Evolutionary conservation across 2,888 invertebrate genomes (phyloP).

Genomic region (Leucophora obtusa): DNA sequence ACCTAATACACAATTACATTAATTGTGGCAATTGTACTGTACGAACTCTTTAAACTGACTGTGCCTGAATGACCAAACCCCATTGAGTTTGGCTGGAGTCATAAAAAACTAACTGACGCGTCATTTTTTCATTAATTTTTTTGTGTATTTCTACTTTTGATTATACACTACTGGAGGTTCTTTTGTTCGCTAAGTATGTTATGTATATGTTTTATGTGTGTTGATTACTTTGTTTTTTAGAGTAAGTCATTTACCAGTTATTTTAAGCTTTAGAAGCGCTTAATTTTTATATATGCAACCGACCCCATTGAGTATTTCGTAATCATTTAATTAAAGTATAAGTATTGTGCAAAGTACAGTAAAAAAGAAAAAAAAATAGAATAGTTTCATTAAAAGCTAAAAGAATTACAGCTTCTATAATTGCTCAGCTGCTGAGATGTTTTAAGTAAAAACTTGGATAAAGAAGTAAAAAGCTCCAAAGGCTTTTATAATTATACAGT

Average conservation of each 20-base stretch:
- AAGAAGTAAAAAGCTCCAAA: too few species aligned
- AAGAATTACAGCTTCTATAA: neutral
- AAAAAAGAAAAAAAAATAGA: neutral
- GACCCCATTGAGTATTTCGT: neutral
- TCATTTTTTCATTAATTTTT: slow-evolving; percentile 1
- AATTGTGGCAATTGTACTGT: slow-evolving; percentile 39
- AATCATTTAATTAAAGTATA: neutral
- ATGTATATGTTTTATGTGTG: neutral
- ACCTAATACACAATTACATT: slow-evolving; percentile 44
- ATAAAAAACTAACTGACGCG: slow-evolving; percentile 34
- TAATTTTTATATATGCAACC: neutral
- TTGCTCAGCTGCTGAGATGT: neutral
- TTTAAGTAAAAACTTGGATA: neutral
- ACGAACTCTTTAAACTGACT: neutral
- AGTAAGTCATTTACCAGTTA: neutral
- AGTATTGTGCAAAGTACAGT: neutral
- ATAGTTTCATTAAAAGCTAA: neutral
- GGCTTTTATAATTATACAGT: neutral
- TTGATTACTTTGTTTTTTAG: neutral
- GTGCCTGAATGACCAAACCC: slow-evolving; percentile 36
- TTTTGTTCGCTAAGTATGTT: neutral
- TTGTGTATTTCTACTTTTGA: neutral
- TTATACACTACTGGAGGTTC: neutral
- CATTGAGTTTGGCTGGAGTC: slow-evolving; percentile 37
- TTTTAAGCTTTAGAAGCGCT: neutral